Base-by-base conservation (phyloP, 35 echinoderm and acorn worm species). In the Diadema setosum region DNA sequence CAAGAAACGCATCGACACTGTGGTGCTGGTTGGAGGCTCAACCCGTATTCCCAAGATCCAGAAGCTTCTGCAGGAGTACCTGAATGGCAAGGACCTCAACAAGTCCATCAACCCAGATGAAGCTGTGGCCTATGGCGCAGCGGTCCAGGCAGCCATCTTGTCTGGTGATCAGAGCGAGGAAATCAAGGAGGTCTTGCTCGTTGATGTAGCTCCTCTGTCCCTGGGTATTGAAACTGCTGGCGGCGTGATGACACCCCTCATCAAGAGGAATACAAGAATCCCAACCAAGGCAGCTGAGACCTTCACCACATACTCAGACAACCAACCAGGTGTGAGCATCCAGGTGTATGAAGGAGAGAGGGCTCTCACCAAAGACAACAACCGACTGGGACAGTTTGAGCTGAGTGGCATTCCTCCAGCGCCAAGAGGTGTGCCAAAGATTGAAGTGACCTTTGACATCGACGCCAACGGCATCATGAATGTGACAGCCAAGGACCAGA, bases 21-120 rank as follows among this genome's bases (percentile, higher is more conserved):
- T 97, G 15, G 91, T 97, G 3, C 85, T 93, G n/a, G 95, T 97
- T 23, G 91, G 95, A 18, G 91, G 95, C 31, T 97, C 91, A 36
- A 97, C 95, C 3, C 87, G 95, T 84, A 97, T 97, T 42, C 95
- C 95, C 25, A 97, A 93, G 63, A 97, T 97, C 58, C 95, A 97
- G 70, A 93, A 88, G 74, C 59, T 78, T 39, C 84, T 97, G 24
- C 42, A 90, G 40, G 84, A 97, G 29, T 87, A 76, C 55, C 92
- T 97, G 41, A 87, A 93, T 80, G 89, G 88, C 45, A 97, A 93
- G 82, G 91, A 97, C 34, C 84, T 97, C 45, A 93, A 97, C 84
- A 93, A 91, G 52, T 94, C 87, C 76, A 97, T 97, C 81, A 93
- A 97, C 69, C 95, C 95, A 12, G 87, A 97, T 90, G 95, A 97